Evolutionary conservation across 1,140 invertebrate species (phyloP).

Genomic region (Ericerus pela): DNA sequence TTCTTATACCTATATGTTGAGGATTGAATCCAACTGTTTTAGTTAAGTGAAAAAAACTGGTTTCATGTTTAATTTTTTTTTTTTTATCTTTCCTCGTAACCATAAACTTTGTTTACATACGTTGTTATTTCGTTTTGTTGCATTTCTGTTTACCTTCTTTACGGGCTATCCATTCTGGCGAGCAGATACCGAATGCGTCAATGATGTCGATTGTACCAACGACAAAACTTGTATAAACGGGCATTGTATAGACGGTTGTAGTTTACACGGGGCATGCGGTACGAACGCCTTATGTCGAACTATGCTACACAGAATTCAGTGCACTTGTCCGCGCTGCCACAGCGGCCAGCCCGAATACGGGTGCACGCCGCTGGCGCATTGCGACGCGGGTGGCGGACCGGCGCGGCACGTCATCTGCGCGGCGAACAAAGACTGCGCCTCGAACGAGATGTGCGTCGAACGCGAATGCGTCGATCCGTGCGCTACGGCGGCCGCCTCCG

Average conservation of each 20-base stretch:
- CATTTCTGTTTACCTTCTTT: conserved; percentile 14
- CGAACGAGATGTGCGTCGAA: conserved; percentile 10
- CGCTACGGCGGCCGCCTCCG: conserved; percentile 23
- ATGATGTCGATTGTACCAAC: conserved; percentile 74
- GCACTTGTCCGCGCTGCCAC: conserved; percentile 74
- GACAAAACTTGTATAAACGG: conserved; percentile 78
- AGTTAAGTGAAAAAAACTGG: no score
- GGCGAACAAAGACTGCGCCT: neutral
- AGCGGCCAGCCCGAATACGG: conserved; percentile 58
- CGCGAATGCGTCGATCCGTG: conserved; percentile 10
- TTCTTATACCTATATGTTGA: no score
- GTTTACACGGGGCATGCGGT: conserved; percentile 69
- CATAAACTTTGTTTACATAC: no score
- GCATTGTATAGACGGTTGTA: conserved; percentile 77
- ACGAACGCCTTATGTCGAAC: conserved; percentile 73
- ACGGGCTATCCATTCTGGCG: conserved; percentile 11
- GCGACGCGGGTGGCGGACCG: neutral
- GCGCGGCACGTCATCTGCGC: neutral
- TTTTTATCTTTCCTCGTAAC: no score
- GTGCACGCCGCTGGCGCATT: conserved; percentile 33
- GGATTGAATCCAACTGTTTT: no score
- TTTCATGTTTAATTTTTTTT: no score
- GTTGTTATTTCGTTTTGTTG: conserved; percentile 15
- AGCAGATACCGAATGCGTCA: conserved; percentile 71
- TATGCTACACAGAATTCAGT: conserved; percentile 63